Percentiles rank a stretch among this genome's conserved stretches.
Conservation (phyloP, 2,797 vertebrate species). For the Poecilia picta region DNA sequence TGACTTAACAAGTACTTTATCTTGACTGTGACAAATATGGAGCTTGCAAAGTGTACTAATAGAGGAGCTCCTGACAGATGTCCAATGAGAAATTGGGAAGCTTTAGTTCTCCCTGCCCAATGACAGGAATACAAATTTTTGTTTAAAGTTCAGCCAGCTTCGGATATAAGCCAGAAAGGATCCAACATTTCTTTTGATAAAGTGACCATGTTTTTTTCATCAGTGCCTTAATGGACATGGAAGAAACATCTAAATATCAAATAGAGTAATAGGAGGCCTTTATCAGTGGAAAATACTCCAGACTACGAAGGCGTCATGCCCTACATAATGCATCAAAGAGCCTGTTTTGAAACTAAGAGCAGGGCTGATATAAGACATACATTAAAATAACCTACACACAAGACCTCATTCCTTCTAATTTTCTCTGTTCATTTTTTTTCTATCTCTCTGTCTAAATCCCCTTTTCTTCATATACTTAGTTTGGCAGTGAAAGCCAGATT, state of each 20-base stretch:
- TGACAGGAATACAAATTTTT: constrained; percentile 81
- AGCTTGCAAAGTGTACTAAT: constrained; percentile 63
- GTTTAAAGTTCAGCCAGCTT: constrained; percentile 69
- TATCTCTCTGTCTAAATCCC: constrained; percentile 37
- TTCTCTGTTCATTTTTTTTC: constrained; percentile 36
- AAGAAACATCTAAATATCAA: constrained; percentile 44
- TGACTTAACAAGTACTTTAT: constrained; percentile 61
- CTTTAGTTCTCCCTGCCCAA: constrained; percentile 64
- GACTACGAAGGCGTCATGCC: constrained; percentile 7
- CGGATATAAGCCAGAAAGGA: constrained; percentile 68
- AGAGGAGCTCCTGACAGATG: constrained; percentile 75
- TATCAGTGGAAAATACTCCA: constrained; percentile 19
- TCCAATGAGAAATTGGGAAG: constrained; percentile 78
- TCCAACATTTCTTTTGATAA: constrained; percentile 53
- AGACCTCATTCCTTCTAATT: constrained; percentile 35
- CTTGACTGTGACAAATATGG: constrained; percentile 65
- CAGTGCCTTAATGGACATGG: constrained; percentile 37
- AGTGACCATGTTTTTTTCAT: constrained; percentile 42
- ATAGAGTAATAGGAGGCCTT: constrained; percentile 15
- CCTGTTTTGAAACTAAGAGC: constrained; percentile 21
- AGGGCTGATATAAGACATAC: constrained; percentile 12
- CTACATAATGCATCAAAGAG: constrained; percentile 32
- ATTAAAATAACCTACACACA: constrained; percentile 21
- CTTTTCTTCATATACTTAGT: constrained; percentile 35
- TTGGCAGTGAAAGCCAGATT: constrained; percentile 57